These are phyloP conservation scores for Dysdera silvatica DNA, from an alignment of 1,140 invertebrate genomes.

Conservation along the genomic window DNA sequence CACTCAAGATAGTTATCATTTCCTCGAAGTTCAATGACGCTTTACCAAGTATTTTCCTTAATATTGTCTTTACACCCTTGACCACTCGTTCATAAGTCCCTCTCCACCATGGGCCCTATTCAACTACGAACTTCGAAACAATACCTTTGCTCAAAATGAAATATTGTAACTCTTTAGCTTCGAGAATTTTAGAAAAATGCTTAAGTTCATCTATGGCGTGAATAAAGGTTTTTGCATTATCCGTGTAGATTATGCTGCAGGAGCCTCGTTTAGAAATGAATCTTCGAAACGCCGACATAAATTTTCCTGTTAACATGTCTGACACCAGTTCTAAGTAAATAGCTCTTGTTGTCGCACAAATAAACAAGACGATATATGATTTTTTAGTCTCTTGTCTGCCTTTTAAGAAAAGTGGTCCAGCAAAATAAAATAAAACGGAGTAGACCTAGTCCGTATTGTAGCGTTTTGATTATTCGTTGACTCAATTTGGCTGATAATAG, in stretches of 20 bases:
- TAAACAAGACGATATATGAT: conserved; percentile 38
- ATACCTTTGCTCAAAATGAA: background rate
- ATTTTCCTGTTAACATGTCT: conserved; percentile 36
- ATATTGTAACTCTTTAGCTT: background rate
- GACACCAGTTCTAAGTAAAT: conserved; percentile 41
- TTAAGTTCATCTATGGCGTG: conserved; percentile 33
- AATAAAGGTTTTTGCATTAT: conserved; percentile 42
- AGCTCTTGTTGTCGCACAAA: conserved; percentile 39
- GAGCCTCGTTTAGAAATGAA: conserved; percentile 38
- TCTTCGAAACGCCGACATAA: conserved; percentile 36
- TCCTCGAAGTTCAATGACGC: background rate
- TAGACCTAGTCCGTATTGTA: too few species aligned
- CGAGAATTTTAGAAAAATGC: background rate
- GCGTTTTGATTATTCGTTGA: too few species aligned
- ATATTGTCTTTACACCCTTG: background rate
- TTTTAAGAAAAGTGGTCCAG: background rate
- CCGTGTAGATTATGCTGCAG: conserved; percentile 35
- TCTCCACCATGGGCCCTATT: background rate
- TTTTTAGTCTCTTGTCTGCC: background rate
- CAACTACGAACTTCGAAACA: background rate
- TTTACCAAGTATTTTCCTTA: background rate
- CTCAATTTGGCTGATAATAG: too few species aligned
- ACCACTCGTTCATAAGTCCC: background rate
- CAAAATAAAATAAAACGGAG: too few species aligned
- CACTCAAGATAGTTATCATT: background rate